A percentile compares a stretch with the other conserved stretches of the same genome.
Evolutionary conservation across 2,113 vertebrate species (phyloP).

Genomic region (Corythornis vintsioides): DNA sequence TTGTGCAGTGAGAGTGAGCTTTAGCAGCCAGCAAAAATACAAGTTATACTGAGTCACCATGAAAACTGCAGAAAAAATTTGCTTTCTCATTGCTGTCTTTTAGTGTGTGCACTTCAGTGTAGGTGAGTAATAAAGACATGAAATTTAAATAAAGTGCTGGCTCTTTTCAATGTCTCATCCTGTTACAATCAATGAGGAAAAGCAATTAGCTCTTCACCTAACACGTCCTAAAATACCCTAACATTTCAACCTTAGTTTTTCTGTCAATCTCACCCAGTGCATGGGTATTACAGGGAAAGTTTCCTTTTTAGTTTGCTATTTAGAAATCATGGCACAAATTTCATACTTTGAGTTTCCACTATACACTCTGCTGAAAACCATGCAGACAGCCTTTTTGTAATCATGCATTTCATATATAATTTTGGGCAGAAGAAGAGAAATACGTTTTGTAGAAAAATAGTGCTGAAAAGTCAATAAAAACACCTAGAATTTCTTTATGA

Average conservation of each 20-base stretch:
- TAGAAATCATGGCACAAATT: neutral
- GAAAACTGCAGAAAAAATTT: neutral
- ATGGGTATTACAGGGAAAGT: neutral
- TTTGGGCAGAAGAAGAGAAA: neutral
- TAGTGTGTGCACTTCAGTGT: neutral
- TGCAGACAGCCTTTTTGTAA: rapidly evolving
- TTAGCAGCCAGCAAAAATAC: neutral
- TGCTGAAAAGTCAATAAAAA: neutral
- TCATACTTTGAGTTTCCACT: neutral
- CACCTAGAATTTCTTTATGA: neutral
- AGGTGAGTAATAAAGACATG: neutral
- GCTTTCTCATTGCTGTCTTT: neutral
- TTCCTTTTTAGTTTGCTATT: neutral
- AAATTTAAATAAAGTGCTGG: constrained; percentile 16
- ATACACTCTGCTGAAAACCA: neutral
- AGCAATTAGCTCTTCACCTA: neutral
- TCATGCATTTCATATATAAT: rapidly evolving
- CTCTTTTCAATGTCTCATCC: neutral
- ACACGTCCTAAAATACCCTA: constrained; percentile 18
- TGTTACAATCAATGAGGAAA: neutral
- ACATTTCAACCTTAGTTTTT: neutral
- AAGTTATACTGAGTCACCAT: neutral
- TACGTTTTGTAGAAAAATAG: neutral
- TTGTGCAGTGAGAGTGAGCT: neutral
- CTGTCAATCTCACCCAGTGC: neutral